Evolutionary conservation across 2,113 vertebrate species (phyloP).

Genomic region (Microtus montanus): DNA sequence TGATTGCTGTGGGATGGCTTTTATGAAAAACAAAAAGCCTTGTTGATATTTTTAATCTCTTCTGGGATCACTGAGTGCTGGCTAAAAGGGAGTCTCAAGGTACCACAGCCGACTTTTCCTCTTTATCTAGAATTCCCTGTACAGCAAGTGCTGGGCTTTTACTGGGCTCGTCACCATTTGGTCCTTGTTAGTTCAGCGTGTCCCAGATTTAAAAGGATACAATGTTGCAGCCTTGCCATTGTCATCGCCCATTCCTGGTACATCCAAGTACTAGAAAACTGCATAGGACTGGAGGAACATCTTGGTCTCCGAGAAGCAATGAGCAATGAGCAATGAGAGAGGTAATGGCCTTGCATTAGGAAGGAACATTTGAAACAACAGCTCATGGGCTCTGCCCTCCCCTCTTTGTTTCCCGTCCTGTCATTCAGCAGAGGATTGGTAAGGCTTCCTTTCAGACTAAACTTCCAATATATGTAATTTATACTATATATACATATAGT

Average conservation of each 20-base stretch:
- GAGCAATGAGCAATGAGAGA: neutral
- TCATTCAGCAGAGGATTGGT: neutral
- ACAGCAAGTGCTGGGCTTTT: conserved; percentile 40
- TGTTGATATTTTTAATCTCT: conserved; percentile 76
- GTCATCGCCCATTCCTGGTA: neutral
- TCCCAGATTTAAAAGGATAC: conserved; percentile 57
- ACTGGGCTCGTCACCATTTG: conserved; percentile 61
- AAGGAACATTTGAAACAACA: neutral
- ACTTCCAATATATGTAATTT: neutral
- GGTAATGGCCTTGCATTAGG: neutral
- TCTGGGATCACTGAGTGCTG: conserved; percentile 55
- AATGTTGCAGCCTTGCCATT: conserved; percentile 34
- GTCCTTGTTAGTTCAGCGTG: conserved; percentile 50
- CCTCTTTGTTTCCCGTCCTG: neutral
- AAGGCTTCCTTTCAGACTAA: neutral
- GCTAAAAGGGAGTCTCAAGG: conserved; percentile 65
- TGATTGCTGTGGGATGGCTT: conserved; percentile 45
- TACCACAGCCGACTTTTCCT: conserved; percentile 20
- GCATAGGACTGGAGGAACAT: neutral
- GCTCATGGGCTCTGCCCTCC: neutral
- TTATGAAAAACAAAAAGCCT: conserved; percentile 55
- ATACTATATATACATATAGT: neutral
- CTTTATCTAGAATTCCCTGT: conserved; percentile 50
- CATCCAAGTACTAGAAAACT: conserved; percentile 3
- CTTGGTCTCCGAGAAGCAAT: neutral